Evolutionary conservation across 2,113 vertebrate species (phyloP), one percentile per base, ranked within the genome.

Genomic region (Tauraco erythrolophus): DNA sequence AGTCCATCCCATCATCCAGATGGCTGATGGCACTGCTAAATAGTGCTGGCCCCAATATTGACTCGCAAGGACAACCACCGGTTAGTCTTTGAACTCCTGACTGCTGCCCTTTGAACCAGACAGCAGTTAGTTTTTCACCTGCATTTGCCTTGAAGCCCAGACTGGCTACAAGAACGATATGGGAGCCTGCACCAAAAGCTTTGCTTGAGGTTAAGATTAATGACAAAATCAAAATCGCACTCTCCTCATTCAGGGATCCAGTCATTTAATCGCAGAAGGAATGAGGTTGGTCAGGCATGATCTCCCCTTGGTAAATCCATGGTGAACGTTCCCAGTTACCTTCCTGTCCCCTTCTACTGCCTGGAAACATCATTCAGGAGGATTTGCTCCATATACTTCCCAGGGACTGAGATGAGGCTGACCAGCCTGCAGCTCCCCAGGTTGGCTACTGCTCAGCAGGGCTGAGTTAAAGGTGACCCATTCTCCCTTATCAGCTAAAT

Each of bases 401-500:
- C 84, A 82, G 65, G 56, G 56, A 13, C 58, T 16, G 54, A 66
- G 70, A n/a, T 15, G 7, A 89, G 41, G 60, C 68, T 74, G 89
- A 30, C 9, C 60, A 92, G 94, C 46, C 69, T 43, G 60, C 91
- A 68, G 89, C 3, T 81, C 64, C 78, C 56, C 83, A 66, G 71
- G 84, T 37, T 72, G 46, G 48, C 79, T 86, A 21, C 65, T 46
- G 2, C n/a, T 56, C 57, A 88, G 66, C 93, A 86, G 70, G 88
- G 66, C 54, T 0, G 10, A 94, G 94, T 56, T 84, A 82, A 64
- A 92, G 77, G 92, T 87, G 83, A 95, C 91, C 92, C 96, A 91
- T 94, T 95, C 87, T 64, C 91, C 84, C 94, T 95, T 95, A 96
- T 96, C 96, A 97, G 95, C 91, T 71, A 1, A 51, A 79, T 91